A percentile compares a stretch with the other conserved stretches of the same genome.
phyloP scores from a whole-genome alignment of 1,140 invertebrate genomes.

The Bombus confusus region DNA sequence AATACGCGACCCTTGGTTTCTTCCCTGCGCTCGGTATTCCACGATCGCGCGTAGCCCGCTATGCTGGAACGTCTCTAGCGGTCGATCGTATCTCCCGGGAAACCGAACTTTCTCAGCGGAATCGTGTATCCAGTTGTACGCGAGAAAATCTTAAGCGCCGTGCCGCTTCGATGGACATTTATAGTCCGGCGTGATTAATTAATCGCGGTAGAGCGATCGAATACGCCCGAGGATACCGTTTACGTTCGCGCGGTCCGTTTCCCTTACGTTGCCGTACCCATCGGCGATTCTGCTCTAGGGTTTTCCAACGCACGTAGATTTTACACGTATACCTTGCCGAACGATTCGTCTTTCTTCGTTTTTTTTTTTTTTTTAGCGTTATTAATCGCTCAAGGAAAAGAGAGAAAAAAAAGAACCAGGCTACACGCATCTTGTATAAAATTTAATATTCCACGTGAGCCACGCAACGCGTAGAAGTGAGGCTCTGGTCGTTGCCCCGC shows the following conservation, averaged over 20 bases:
- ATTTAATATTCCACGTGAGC: not conserved
- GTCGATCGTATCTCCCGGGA: not conserved
- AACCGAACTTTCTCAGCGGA: not conserved
- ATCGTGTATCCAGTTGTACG: not conserved
- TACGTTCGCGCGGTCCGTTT: not conserved
- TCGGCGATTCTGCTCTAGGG: not conserved
- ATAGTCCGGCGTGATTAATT: slow-evolving; percentile 20
- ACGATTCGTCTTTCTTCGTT: not conserved
- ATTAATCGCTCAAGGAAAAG: not conserved
- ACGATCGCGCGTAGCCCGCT: not conserved
- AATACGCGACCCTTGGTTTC: not conserved
- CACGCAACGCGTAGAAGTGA: not conserved
- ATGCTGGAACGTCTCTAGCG: not conserved
- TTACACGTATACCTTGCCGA: not conserved
- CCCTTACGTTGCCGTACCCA: not conserved
- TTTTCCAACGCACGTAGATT: not conserved
- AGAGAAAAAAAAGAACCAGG: too few species aligned
- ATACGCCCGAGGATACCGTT: not conserved
- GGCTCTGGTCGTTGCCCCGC: not conserved
- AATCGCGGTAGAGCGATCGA: slow-evolving; percentile 16
- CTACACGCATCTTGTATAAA: not conserved
- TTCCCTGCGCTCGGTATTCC: not conserved
- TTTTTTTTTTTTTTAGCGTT: too few species aligned
- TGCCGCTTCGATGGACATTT: not conserved
- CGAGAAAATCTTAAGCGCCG: not conserved